Percentiles rank a stretch among this genome's conserved stretches.
These are phyloP conservation scores for Drosophila affinis DNA, from an alignment of 2,888 invertebrate genomes.

Conservation along the genomic window DNA sequence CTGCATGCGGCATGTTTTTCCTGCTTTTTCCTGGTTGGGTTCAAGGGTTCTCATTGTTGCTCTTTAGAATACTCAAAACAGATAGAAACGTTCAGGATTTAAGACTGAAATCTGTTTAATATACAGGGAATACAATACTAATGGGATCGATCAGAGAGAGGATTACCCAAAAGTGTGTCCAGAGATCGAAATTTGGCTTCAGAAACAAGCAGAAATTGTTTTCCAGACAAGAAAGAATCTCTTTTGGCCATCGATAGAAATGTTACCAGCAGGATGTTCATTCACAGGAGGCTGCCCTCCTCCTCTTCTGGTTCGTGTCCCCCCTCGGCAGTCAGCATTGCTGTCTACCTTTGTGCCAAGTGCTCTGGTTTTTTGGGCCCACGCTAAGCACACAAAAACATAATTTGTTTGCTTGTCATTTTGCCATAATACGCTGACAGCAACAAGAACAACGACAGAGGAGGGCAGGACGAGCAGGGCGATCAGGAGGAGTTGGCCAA, in stretches of 20 bases:
- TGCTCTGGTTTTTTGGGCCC: slow-evolving; percentile 60
- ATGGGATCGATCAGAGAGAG: too few species aligned
- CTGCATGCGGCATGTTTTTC: slow-evolving; percentile 65
- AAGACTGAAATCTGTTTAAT: too few species aligned
- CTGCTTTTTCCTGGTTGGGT: not conserved
- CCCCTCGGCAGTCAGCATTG: too few species aligned
- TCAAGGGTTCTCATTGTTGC: slow-evolving; percentile 50
- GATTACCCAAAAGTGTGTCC: too few species aligned
- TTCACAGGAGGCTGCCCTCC: slow-evolving; percentile 33
- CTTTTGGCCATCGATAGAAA: slow-evolving; percentile 48
- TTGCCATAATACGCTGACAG: slow-evolving; percentile 69
- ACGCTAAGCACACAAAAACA: slow-evolving; percentile 69
- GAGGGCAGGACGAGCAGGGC: slow-evolving; percentile 9
- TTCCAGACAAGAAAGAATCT: not conserved
- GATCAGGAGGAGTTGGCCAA: not conserved
- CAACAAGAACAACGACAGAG: slow-evolving; percentile 33
- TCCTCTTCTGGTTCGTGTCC: too few species aligned
- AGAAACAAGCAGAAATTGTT: too few species aligned
- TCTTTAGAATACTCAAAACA: slow-evolving; percentile 14
- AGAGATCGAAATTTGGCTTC: too few species aligned
- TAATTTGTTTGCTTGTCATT: slow-evolving; percentile 76
- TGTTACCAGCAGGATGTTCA: slow-evolving; percentile 60
- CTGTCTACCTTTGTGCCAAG: slow-evolving; percentile 43
- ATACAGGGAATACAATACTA: too few species aligned
- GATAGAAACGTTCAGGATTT: too few species aligned